Base-by-base conservation (phyloP, 2,113 vertebrate species). In the Bostrychus sinensis region DNA sequence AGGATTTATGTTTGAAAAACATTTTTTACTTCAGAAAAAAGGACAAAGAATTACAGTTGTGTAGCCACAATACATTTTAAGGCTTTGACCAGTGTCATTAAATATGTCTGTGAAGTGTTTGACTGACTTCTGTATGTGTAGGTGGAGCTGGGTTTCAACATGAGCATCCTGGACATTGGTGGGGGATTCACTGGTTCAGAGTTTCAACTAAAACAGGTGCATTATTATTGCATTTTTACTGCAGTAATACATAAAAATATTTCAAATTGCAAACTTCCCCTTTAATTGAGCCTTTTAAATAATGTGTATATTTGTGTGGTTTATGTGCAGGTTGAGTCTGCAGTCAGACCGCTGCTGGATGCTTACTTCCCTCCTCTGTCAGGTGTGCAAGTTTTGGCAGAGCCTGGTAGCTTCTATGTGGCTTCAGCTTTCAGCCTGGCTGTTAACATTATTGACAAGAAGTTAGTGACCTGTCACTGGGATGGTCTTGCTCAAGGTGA, bases 81-180 rank as follows among this genome's bases (percentile, higher is more conserved):
- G 5, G 1, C 30, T 32, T 51, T n/a, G 5, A 51, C 13, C 5
- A 30, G 4, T 8, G 13, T 4, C 8, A 23, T 5, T 1, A 14
- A 6, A 23, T 25, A 16, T 14, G 14, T 7, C 7, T n/a, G 1
- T 11, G 16, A 9, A 13, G 5, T 13, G 17, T 5, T 34, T 20
- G 37, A 39, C 13, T 55, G n/a, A 22, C 41, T 26, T 39, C 30
- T 56, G 83, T 55, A 9, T 36, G 53, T 26, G 4, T 73, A 99
- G 97, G 88, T 91, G 86, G 97, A 99, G 86, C 89, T 99, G 88
- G 97, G 97, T 71, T 98, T 97, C 79, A 92, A 93, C 65, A 95
- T 99, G 95, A 93, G 92, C 83, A 89, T 97, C 69, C 84, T 99
- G 91, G 95, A 99, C 89, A 96, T 99, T 78, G 97, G 97, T 57